A percentile compares a stretch with the other conserved stretches of the same genome.
phyloP scores from a whole-genome alignment of 2,888 invertebrate species.

The Acronicta psi region DNA sequence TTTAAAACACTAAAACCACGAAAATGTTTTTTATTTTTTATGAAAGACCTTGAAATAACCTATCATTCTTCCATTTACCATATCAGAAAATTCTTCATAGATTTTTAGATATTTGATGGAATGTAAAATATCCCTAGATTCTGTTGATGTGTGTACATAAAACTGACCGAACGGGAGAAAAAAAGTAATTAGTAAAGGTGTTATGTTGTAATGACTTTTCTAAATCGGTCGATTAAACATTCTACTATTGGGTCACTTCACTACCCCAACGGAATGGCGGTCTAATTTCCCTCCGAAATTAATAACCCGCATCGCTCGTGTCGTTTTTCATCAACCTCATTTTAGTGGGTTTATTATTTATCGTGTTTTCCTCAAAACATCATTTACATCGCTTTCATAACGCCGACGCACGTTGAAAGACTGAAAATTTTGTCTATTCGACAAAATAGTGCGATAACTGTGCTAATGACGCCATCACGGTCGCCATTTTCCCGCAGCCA shows the following conservation, averaged over 20 bases:
- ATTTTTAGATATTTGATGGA: no score
- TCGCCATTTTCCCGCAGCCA: constrained; percentile 76
- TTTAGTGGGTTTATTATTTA: constrained; percentile 83
- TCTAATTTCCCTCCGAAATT: constrained; percentile 81
- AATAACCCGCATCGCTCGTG: constrained; percentile 76
- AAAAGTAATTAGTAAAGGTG: constrained; percentile 21
- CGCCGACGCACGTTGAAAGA: constrained; percentile 83
- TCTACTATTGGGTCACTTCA: constrained; percentile 62
- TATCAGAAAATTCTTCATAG: no score
- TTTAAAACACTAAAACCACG: no score
- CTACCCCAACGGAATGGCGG: constrained; percentile 72
- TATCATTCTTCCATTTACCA: no score
- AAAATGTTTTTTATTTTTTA: no score
- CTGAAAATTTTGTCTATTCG: constrained; percentile 87
- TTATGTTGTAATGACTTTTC: constrained; percentile 22
- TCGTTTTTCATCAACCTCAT: constrained; percentile 83
- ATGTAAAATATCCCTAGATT: no score
- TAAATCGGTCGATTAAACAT: constrained; percentile 57
- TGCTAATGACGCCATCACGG: constrained; percentile 83
- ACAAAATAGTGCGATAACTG: constrained; percentile 87
- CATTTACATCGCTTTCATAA: constrained; percentile 84
- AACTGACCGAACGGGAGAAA: constrained; percentile 12
- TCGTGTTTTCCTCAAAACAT: constrained; percentile 81
- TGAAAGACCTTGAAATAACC: no score
- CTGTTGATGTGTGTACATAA: no score